Evolutionary conservation across 2,113 vertebrate genomes (phyloP).

Genomic region (Tapirus terrestris): DNA sequence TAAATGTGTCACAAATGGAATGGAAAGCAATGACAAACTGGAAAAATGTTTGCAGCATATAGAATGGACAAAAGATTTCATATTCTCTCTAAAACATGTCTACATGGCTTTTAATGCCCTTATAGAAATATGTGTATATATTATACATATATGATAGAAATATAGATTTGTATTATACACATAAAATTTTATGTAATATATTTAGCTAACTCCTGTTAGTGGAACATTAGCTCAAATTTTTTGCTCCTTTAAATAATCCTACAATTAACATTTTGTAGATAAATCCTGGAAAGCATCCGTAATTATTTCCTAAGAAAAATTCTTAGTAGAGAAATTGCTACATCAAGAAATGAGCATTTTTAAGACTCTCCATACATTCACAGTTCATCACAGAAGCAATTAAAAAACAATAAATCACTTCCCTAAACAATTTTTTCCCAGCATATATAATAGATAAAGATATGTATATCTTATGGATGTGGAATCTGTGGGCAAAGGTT

Average conservation of each 20-base stretch:
- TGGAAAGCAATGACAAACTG: background rate
- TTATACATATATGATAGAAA: background rate
- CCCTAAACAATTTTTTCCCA: background rate
- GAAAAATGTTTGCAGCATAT: background rate
- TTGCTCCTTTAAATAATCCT: background rate
- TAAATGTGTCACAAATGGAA: slow-evolving; percentile 23
- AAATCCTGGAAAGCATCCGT: background rate
- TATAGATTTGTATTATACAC: background rate
- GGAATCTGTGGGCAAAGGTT: background rate
- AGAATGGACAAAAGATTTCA: background rate
- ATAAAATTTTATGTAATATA: background rate
- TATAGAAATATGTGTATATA: background rate
- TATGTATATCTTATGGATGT: background rate
- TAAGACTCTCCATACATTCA: background rate
- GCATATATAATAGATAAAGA: background rate
- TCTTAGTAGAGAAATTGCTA: background rate
- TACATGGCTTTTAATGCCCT: background rate
- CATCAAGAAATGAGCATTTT: background rate
- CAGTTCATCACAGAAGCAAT: background rate
- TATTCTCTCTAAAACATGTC: background rate
- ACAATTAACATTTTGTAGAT: background rate
- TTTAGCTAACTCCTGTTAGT: background rate
- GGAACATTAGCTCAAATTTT: background rate
- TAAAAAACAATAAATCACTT: background rate
- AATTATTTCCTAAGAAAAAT: slow-evolving; percentile 26